Evolutionary conservation across 2,113 vertebrate species (phyloP).

Genomic region (Oncorhynchus nerka): DNA sequence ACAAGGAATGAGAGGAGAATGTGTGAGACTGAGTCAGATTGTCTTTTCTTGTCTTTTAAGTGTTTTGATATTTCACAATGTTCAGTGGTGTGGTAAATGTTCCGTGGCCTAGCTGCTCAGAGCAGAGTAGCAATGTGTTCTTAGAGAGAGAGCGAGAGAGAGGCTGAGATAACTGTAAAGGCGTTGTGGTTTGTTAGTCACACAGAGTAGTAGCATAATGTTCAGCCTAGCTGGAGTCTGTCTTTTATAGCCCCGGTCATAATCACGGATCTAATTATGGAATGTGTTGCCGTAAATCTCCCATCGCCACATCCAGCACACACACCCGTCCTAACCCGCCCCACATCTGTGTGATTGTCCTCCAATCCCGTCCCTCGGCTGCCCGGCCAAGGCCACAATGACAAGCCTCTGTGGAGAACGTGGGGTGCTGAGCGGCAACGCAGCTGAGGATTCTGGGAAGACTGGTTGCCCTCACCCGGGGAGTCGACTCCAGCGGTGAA

Average conservation of each 20-base stretch:
- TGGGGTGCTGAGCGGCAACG: neutral
- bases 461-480: slow-evolving; percentile 41
- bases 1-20: no score
- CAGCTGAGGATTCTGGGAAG: slow-evolving; percentile 64
- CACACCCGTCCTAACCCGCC: slow-evolving; percentile 1
- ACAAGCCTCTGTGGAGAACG: slow-evolving; percentile 41
- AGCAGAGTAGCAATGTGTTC: neutral
- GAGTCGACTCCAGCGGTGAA: slow-evolving; percentile 49
- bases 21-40: no score
- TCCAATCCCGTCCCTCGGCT: slow-evolving; percentile 42
- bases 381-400: neutral
- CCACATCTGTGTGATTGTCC: slow-evolving; percentile 46
- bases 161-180: slow-evolving; percentile 43
- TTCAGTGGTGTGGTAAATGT: neutral
- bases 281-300: slow-evolving; percentile 71
- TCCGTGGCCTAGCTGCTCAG: neutral
- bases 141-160: slow-evolving; percentile 1
- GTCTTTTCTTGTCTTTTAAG: neutral
- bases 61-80: neutral
- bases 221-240: slow-evolving; percentile 26
- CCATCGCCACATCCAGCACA: neutral
- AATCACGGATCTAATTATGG: slow-evolving; percentile 69
- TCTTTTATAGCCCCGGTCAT: slow-evolving; percentile 67
- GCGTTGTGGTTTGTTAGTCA: slow-evolving; percentile 17
- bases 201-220: slow-evolving; percentile 23